Percentiles rank a stretch among this genome's conserved stretches.
phyloP scores from a whole-genome alignment of 1,140 invertebrate species.

The Papilio glaucus region DNA sequence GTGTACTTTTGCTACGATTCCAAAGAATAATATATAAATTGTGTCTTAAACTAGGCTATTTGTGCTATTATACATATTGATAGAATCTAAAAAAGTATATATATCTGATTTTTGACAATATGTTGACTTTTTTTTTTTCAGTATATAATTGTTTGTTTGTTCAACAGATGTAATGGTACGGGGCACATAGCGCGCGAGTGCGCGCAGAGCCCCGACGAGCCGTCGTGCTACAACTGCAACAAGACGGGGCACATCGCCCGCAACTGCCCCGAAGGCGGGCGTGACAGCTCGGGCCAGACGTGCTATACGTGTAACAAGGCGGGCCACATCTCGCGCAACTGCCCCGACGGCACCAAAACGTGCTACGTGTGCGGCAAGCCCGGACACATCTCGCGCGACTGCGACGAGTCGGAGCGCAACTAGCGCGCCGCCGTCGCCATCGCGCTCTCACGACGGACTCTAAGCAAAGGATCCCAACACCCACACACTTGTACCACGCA shows the following conservation, averaged over 20 bases:
- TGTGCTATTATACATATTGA: too few species aligned
- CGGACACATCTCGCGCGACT: constrained; percentile 95
- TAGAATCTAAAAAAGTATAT: too few species aligned
- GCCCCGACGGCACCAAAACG: constrained; percentile 91
- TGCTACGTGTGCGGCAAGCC: constrained; percentile 95
- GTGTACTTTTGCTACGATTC: too few species aligned
- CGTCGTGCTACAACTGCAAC: constrained; percentile 94
- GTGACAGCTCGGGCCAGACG: constrained; percentile 84
- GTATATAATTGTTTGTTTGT: background rate
- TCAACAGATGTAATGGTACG: constrained; percentile 90
- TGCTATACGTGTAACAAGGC: constrained; percentile 96
- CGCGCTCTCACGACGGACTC: constrained; percentile 76
- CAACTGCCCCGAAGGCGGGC: constrained; percentile 90
- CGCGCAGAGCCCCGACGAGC: constrained; percentile 90
- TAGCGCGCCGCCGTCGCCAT: constrained; percentile 71
- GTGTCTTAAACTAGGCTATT: too few species aligned
- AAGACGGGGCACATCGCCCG: constrained; percentile 94
- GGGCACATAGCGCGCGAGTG: constrained; percentile 96
- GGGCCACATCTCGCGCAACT: constrained; percentile 95
- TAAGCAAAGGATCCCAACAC: constrained; percentile 73
- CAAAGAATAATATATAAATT: too few species aligned
- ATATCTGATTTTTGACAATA: too few species aligned
- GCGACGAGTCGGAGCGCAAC: constrained; percentile 90
- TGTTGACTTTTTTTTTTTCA: background rate
- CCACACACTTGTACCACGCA: constrained; percentile 26